phyloP scores from a whole-genome alignment of 2,797 vertebrate species.

The Thripadectes ignobilis region DNA sequence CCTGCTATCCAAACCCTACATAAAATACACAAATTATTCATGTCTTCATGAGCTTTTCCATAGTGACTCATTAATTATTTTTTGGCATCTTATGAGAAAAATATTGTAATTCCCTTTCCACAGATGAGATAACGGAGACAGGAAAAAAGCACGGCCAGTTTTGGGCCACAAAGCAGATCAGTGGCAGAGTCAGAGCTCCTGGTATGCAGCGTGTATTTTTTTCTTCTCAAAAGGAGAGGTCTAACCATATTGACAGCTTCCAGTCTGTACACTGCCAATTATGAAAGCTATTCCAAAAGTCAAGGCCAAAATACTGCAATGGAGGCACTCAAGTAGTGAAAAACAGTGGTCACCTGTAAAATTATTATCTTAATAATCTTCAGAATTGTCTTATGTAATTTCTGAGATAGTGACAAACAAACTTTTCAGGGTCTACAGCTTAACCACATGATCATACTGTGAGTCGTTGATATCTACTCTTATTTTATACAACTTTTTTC shows the following conservation, averaged over 20 bases:
- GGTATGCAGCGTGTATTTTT: not conserved
- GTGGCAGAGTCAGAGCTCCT: not conserved
- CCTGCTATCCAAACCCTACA: not conserved
- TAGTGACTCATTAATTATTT: constrained; percentile 32
- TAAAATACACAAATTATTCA: constrained; percentile 36
- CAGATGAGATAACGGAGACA: not conserved
- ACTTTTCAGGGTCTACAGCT: not conserved
- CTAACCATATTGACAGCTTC: not conserved
- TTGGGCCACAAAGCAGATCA: not conserved
- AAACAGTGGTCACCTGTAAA: not conserved
- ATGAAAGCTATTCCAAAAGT: not conserved
- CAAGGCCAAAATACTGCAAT: not conserved
- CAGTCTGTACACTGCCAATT: not conserved
- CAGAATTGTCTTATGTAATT: not conserved
- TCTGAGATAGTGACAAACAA: not conserved
- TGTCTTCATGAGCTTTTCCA: constrained; percentile 21
- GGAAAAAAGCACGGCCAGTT: not conserved
- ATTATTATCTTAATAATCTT: not conserved
- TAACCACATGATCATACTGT: not conserved
- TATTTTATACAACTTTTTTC: not conserved
- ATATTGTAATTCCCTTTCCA: not conserved
- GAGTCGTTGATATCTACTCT: not conserved
- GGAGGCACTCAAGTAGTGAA: not conserved
- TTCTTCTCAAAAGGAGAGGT: not conserved
- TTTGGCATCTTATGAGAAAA: not conserved